Percentiles rank a stretch among this genome's conserved stretches.
phyloP scores from a whole-genome alignment of 2,113 vertebrate species.

The Sminthopsis crassicaudata region DNA sequence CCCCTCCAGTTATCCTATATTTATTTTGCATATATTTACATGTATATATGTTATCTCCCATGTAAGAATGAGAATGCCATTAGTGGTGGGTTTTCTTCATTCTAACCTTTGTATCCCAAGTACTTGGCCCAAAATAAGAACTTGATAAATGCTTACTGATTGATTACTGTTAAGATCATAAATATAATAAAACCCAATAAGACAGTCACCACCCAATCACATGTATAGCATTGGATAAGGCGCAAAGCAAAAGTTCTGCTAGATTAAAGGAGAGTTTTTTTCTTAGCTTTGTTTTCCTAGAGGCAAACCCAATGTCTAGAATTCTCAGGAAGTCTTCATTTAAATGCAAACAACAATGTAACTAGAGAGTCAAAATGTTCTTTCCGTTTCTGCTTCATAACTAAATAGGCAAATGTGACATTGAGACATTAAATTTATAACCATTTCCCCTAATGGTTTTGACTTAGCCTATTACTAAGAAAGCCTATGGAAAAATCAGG shows the following conservation, averaged over 20 bases:
- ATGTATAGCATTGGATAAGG: not conserved
- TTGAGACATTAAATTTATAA: not conserved
- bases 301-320: not conserved
- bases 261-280: not conserved
- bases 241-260: not conserved
- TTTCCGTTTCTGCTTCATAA: slow-evolving; percentile 36
- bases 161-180: not conserved
- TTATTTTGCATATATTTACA: not conserved
- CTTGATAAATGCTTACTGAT: not conserved
- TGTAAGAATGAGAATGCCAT: not conserved
- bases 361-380: slow-evolving; percentile 11
- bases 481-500: not conserved
- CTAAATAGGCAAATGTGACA: slow-evolving; percentile 19
- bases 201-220: not conserved
- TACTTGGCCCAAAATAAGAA: not conserved
- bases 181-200: not conserved
- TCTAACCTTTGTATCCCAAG: not conserved
- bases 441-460: not conserved
- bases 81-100: not conserved
- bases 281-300: not conserved
- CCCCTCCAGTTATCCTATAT: not conserved
- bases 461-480: not conserved
- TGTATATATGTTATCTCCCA: not conserved
- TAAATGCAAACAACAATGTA: slow-evolving; percentile 39
- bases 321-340: not conserved